Percentiles rank a stretch among this genome's conserved stretches.
Conservation (phyloP, 1,140 invertebrate genomes). For the Danaus plexippus region DNA sequence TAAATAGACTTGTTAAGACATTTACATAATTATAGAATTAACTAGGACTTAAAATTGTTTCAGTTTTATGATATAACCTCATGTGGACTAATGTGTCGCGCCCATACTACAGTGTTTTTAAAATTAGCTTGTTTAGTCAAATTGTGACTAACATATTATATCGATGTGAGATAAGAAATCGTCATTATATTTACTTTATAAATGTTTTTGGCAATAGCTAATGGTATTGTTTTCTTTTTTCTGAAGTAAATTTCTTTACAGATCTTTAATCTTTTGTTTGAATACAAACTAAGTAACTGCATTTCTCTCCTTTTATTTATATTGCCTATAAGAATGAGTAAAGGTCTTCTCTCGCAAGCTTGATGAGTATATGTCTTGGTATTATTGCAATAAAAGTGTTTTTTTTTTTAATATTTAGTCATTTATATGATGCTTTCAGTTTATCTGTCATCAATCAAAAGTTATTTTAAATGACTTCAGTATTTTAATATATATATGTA, state of each 20-base stretch:
- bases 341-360: too few relatives aligned
- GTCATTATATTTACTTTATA: conserved; percentile 7
- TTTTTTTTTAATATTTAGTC: too few relatives aligned
- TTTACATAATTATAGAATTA: too few relatives aligned
- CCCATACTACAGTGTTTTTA: conserved; percentile 17
- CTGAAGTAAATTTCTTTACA: conserved; percentile 10
- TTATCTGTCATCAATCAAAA: too few relatives aligned
- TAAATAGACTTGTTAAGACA: too few relatives aligned
- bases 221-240: conserved; percentile 6
- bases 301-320: conserved; percentile 18
- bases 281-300: conserved; percentile 15
- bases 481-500: too few relatives aligned
- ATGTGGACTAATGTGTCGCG: conserved; percentile 7
- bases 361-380: too few relatives aligned
- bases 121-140: conserved; percentile 11
- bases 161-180: conserved; percentile 13
- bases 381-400: too few relatives aligned
- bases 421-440: too few relatives aligned
- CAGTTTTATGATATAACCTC: conserved; percentile 16
- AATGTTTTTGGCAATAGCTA: conserved; percentile 6
- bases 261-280: conserved; percentile 11
- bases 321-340: background rate
- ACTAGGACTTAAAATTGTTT: conserved; percentile 12
- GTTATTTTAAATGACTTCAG: too few relatives aligned
- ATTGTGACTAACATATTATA: conserved; percentile 12